A percentile compares a stretch with the other conserved stretches of the same genome.
Conservation (phyloP, 1,140 invertebrate species). For the Drusus annulatus region DNA sequence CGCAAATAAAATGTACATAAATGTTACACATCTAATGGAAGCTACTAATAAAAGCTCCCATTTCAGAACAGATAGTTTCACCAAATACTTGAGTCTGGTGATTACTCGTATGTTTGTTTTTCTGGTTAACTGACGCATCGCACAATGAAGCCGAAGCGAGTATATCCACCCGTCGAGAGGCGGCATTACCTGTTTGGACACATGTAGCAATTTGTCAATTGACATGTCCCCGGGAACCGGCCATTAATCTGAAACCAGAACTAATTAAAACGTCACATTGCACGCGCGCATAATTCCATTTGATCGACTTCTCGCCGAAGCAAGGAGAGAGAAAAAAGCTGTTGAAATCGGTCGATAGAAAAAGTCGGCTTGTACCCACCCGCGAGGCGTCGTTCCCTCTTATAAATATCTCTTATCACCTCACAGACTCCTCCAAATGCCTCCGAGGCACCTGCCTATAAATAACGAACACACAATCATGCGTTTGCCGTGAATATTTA, state of each 20-base stretch:
- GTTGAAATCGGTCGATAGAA: constrained; percentile 7
- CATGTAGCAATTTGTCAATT: constrained; percentile 42
- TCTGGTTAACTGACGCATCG: background rate
- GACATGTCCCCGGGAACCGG: constrained; percentile 22
- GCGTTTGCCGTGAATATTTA: constrained; percentile 27
- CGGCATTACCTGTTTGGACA: constrained; percentile 15
- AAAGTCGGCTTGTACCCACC: background rate
- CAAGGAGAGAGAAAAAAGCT: constrained; percentile 1
- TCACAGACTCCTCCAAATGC: background rate
- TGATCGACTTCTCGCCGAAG: constrained; percentile 24
- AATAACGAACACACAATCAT: constrained; percentile 21
- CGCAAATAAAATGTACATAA: too few species aligned
- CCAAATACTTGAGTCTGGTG: too few species aligned
- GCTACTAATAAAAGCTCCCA: too few species aligned
- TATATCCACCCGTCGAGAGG: background rate
- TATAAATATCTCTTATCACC: constrained; percentile 7
- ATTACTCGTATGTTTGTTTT: too few species aligned
- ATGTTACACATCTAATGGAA: too few species aligned
- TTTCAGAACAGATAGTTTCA: too few species aligned
- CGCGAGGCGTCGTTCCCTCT: constrained; percentile 1
- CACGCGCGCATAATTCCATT: constrained; percentile 39
- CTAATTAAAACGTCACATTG: constrained; percentile 47
- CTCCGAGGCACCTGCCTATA: background rate
- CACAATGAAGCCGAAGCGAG: background rate
- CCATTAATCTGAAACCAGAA: constrained; percentile 39